phyloP scores from a whole-genome alignment of 2,113 vertebrate genomes.

The Stictonetta naevosa region DNA sequence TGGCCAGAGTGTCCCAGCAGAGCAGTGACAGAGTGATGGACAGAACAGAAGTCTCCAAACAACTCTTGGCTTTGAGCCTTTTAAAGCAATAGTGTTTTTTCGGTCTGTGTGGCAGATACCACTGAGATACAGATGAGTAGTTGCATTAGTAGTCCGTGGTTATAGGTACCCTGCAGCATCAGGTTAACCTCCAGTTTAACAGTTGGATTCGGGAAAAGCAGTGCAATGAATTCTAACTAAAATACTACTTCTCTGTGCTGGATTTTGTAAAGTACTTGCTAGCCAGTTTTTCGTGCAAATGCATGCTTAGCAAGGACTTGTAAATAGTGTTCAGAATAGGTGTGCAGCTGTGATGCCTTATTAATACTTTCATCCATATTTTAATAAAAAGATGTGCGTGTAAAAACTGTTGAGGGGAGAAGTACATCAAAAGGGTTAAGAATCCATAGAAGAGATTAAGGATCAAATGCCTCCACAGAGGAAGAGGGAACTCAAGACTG shows the following conservation, averaged over 20 bases:
- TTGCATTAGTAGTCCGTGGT: fast-evolving
- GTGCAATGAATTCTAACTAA: background rate
- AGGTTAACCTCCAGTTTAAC: background rate
- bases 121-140: too few relatives aligned
- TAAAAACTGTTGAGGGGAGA: background rate
- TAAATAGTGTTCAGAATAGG: background rate
- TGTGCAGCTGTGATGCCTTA: background rate
- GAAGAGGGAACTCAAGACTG: slow-evolving; percentile 33
- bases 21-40: background rate
- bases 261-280: background rate
- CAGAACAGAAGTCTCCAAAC: background rate
- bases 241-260: background rate
- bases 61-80: background rate
- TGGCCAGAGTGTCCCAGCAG: background rate
- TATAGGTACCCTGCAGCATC: background rate
- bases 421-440: slow-evolving; percentile 58
- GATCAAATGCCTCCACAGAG: slow-evolving; percentile 54
- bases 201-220: background rate
- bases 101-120: background rate
- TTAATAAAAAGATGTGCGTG: background rate
- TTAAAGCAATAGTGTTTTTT: background rate
- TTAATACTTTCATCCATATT: background rate
- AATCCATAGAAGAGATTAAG: slow-evolving; percentile 54
- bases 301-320: background rate
- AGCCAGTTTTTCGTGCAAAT: background rate